A percentile compares a stretch with the other conserved stretches of the same genome.
These are phyloP conservation scores for Egretta garzetta DNA, from an alignment of 2,113 vertebrate genomes.

Conservation along the genomic window DNA sequence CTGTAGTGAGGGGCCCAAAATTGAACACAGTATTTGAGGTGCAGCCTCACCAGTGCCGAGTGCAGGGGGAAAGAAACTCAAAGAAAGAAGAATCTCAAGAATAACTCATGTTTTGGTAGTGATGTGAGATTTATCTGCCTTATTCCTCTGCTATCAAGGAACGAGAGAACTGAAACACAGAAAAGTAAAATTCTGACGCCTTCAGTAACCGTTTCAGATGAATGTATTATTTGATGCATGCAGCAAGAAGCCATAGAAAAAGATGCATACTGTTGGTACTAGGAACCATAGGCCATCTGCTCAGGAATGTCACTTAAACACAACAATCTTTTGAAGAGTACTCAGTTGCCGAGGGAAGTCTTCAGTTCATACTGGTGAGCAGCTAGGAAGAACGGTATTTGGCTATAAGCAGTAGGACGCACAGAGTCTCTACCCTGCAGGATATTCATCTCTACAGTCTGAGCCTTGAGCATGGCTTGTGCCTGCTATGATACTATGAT, in stretches of 20 bases:
- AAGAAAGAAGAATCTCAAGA: neutral
- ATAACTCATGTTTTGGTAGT: neutral
- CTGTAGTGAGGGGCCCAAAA: too few relatives aligned
- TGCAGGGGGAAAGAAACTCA: neutral
- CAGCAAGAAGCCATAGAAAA: neutral
- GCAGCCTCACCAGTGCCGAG: too few relatives aligned
- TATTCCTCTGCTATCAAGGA: neutral
- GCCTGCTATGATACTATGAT: neutral
- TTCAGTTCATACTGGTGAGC: neutral
- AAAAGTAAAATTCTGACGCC: neutral
- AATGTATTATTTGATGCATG: neutral
- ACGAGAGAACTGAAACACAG: neutral
- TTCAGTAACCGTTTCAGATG: neutral
- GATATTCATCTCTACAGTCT: neutral
- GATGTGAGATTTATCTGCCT: neutral
- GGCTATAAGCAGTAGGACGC: neutral
- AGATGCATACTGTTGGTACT: neutral
- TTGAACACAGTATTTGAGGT: too few relatives aligned
- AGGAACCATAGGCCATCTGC: neutral
- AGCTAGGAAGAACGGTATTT: neutral
- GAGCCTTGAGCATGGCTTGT: neutral
- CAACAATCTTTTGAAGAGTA: neutral
- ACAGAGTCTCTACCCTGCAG: neutral
- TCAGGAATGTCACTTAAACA: neutral
- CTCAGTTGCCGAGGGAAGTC: neutral